These are phyloP conservation scores for Diadumene lineata DNA, from an alignment of 92 coral and sea anemone genomes.

Conservation along the genomic window DNA sequence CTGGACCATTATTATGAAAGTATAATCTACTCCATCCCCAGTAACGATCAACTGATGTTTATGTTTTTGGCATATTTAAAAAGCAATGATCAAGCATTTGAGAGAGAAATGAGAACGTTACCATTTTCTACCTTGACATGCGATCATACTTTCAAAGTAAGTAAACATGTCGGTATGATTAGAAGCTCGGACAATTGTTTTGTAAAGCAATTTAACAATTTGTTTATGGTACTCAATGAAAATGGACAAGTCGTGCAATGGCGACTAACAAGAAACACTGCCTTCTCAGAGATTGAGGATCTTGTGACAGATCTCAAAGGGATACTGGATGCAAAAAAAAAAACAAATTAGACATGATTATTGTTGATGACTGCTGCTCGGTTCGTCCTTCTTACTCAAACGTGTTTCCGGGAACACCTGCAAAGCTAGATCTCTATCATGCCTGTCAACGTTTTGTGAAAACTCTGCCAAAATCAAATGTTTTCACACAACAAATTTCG, in stretches of 20 bases:
- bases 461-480: slow-evolving; percentile 45
- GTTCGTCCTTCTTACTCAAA: slow-evolving; percentile 33
- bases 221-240: slow-evolving; percentile 61
- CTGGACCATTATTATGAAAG: slow-evolving; percentile 27
- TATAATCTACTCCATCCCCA: slow-evolving; percentile 37
- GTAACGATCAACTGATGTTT: slow-evolving; percentile 54
- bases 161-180: slow-evolving; percentile 56
- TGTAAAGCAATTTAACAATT: slow-evolving; percentile 62
- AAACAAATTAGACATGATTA: slow-evolving; percentile 28
- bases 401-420: slow-evolving; percentile 29
- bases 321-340: not conserved
- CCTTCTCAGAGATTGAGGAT: slow-evolving; percentile 58
- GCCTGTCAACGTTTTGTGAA: slow-evolving; percentile 51
- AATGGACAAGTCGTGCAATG: slow-evolving; percentile 57
- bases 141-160: slow-evolving; percentile 73
- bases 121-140: slow-evolving; percentile 45
- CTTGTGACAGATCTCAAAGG: slow-evolving; percentile 37
- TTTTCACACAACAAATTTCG: slow-evolving; percentile 22
- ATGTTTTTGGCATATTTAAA: slow-evolving; percentile 42
- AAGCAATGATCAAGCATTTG: slow-evolving; percentile 1
- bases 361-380: slow-evolving; percentile 58
- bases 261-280: slow-evolving; percentile 50
- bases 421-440: slow-evolving; percentile 53
- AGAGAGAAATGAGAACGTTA: slow-evolving; percentile 21
- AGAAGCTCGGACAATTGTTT: slow-evolving; percentile 36